These are phyloP conservation scores for Sarcophilus harrisii DNA, from an alignment of 2,797 vertebrate genomes.

Conservation along the genomic window DNA sequence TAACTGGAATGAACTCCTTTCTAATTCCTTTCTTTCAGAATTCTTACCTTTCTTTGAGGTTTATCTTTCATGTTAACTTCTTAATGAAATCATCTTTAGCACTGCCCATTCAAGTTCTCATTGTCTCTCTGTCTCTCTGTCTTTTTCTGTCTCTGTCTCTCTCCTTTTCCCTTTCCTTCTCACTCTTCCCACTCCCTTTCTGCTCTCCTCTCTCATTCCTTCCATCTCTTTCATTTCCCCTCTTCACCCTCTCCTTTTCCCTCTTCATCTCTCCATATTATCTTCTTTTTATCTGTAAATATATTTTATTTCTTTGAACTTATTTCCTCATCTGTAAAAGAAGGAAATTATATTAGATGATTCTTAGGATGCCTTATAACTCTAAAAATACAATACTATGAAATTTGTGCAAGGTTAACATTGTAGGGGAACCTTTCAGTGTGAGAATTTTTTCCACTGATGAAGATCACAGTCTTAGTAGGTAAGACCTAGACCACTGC, in stretches of 20 bases:
- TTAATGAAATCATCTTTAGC: not conserved
- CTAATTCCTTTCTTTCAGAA: not conserved
- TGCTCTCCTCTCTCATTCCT: no score
- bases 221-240: not conserved
- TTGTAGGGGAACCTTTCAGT: not conserved
- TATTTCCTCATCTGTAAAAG: not conserved
- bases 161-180: not conserved
- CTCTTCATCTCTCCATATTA: not conserved
- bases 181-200: not conserved
- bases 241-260: not conserved
- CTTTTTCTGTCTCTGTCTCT: not conserved
- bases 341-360: not conserved
- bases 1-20: not conserved
- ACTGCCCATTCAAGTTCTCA: not conserved
- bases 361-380: not conserved
- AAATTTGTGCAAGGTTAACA: not conserved
- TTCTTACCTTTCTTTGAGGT: not conserved
- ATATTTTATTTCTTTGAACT: not conserved
- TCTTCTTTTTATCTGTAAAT: not conserved
- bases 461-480: not conserved
- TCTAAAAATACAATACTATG: not conserved
- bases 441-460: not conserved
- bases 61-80: not conserved
- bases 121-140: not conserved
- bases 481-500: not conserved